Percentiles rank a stretch among this genome's conserved stretches.
Conservation (phyloP, 2,888 invertebrate genomes). For the Melanostoma scalare region DNA sequence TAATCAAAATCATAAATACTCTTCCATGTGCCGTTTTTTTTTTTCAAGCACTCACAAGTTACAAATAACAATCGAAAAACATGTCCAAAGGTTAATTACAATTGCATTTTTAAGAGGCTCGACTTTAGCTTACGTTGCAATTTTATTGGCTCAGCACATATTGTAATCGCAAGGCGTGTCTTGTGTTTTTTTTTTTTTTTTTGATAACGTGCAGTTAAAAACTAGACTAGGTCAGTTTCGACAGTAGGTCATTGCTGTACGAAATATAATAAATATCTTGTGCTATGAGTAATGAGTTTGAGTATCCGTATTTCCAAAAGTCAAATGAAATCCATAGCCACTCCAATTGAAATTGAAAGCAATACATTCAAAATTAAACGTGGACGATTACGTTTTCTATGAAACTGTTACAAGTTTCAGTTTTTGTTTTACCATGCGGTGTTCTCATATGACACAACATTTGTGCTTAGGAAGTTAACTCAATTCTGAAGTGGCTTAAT, state of each 20-base stretch:
- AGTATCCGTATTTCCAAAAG: too few relatives aligned
- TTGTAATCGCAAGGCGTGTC: conserved; percentile 35
- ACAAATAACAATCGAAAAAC: background rate
- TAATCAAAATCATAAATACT: background rate
- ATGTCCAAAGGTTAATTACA: conserved; percentile 11
- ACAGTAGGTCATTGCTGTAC: conserved; percentile 16
- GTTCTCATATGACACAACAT: conserved; percentile 16
- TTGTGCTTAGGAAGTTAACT: background rate
- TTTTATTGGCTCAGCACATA: conserved; percentile 23
- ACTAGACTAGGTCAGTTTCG: conserved; percentile 77
- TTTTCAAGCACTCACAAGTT: background rate
- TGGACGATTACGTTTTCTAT: too few relatives aligned
- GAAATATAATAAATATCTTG: conserved; percentile 4
- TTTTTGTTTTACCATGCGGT: background rate
- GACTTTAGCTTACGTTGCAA: conserved; percentile 45
- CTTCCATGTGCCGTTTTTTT: too few relatives aligned
- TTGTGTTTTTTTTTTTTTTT: background rate
- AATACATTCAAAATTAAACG: too few relatives aligned
- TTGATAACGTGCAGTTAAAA: conserved; percentile 41
- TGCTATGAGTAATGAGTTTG: conserved; percentile 9
- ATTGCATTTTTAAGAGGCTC: conserved; percentile 30
- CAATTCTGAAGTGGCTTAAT: background rate
- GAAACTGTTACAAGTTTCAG: background rate
- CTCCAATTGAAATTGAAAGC: too few relatives aligned
- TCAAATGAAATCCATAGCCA: too few relatives aligned